Percentiles rank a stretch among this genome's conserved stretches.
Conservation (phyloP, 2,888 invertebrate species). For the Tortrix viridana region DNA sequence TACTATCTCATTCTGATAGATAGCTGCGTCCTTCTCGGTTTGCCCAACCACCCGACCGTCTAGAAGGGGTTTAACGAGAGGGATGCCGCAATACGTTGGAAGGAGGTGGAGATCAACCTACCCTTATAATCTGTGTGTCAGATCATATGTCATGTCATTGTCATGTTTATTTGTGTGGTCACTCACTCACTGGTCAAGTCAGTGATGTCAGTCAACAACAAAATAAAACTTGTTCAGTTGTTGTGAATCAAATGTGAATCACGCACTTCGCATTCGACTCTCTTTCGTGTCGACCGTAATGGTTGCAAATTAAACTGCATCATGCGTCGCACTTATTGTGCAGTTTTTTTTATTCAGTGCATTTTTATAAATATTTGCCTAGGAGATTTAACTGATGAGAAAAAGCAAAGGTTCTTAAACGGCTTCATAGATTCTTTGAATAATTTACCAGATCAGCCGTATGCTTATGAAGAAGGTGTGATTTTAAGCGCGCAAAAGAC, state of each 20-base stretch:
- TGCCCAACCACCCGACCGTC: too few relatives aligned
- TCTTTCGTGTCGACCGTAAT: slow-evolving; percentile 50
- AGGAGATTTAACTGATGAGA: slow-evolving; percentile 57
- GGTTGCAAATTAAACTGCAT: slow-evolving; percentile 52
- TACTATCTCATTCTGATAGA: too few relatives aligned
- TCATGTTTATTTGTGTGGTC: not conserved
- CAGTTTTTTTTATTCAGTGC: slow-evolving; percentile 49
- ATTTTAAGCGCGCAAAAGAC: slow-evolving; percentile 71
- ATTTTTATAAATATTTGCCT: slow-evolving; percentile 53
- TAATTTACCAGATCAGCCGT: slow-evolving; percentile 70
- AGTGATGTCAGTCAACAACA: slow-evolving; percentile 34
- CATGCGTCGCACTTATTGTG: slow-evolving; percentile 56
- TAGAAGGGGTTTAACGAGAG: too few relatives aligned
- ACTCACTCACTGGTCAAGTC: not conserved
- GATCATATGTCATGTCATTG: too few relatives aligned
- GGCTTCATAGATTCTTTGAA: slow-evolving; percentile 77
- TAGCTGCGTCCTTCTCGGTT: too few relatives aligned
- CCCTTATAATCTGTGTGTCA: too few relatives aligned
- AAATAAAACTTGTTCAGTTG: slow-evolving; percentile 29
- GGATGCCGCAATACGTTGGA: too few relatives aligned
- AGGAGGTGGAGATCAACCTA: too few relatives aligned
- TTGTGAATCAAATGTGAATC: slow-evolving; percentile 22
- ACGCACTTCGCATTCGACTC: slow-evolving; percentile 43
- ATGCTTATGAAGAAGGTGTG: slow-evolving; percentile 73
- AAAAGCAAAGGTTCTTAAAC: slow-evolving; percentile 60